Percentiles rank a stretch among this genome's conserved stretches.
Conservation (phyloP, 1,140 invertebrate species). For the Ephestia elutella region DNA sequence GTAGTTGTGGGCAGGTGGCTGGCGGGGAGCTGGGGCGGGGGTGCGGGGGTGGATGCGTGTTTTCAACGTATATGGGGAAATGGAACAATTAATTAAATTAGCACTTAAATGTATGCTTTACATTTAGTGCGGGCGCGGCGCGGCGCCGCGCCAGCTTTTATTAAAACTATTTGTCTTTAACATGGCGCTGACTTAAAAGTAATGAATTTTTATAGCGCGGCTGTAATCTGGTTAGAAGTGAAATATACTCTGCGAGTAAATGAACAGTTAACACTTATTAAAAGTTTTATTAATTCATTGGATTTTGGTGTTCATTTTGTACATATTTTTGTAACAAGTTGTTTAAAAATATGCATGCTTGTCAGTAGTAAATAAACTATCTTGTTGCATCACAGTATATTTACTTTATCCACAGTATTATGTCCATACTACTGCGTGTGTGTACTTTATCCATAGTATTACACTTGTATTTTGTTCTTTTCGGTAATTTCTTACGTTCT, state of each 20-base stretch:
- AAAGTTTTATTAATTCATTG: neutral
- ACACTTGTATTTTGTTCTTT: too few relatives aligned
- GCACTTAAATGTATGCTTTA: constrained; percentile 59
- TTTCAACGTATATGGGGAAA: constrained; percentile 47
- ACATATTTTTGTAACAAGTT: too few relatives aligned
- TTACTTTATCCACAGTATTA: too few relatives aligned
- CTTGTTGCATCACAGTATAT: too few relatives aligned
- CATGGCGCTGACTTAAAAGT: constrained; percentile 24
- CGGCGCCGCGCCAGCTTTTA: constrained; percentile 39
- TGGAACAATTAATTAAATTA: constrained; percentile 69
- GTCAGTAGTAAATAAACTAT: too few relatives aligned
- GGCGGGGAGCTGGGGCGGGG: constrained; percentile 14
- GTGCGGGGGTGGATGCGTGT: constrained; percentile 16
- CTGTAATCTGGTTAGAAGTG: constrained; percentile 9
- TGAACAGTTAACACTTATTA: neutral
- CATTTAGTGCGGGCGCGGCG: constrained; percentile 34
- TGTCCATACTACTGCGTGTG: too few relatives aligned
- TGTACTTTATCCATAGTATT: too few relatives aligned
- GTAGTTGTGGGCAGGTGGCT: constrained; percentile 27
- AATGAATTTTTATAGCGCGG: constrained; percentile 11
- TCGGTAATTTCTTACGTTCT: too few relatives aligned
- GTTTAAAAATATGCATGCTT: too few relatives aligned
- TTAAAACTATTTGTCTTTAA: constrained; percentile 65
- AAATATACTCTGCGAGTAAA: too few relatives aligned
- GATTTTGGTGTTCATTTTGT: too few relatives aligned